A percentile compares a stretch with the other conserved stretches of the same genome.
Conservation (phyloP, 1,140 invertebrate species). For the Drosophila repleta region DNA sequence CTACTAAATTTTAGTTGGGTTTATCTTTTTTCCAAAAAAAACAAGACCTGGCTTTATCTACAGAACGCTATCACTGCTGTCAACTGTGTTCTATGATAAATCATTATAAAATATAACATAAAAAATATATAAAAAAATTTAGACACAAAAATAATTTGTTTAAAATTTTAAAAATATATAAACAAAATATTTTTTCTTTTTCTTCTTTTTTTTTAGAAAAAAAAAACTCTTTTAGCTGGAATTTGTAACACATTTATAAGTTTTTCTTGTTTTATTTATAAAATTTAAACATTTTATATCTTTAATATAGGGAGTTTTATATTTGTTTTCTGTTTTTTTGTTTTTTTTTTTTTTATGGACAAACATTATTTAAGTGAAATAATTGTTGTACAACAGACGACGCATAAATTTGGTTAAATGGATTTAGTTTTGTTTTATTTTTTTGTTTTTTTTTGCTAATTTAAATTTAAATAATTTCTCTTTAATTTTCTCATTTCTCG, state of each 20-base stretch:
- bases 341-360: slow-evolving; percentile 23
- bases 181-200: not conserved
- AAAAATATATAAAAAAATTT: not conserved
- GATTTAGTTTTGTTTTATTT: slow-evolving; percentile 17
- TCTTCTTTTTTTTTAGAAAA: not conserved
- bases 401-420: slow-evolving; percentile 39
- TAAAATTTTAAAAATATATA: too few species aligned
- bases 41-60: not conserved
- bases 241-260: slow-evolving; percentile 48
- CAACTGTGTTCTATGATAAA: too few species aligned
- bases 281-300: slow-evolving; percentile 48
- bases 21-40: not conserved
- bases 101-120: too few species aligned
- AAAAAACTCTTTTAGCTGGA: slow-evolving; percentile 3
- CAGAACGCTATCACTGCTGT: not conserved
- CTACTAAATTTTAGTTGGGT: not conserved
- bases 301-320: slow-evolving; percentile 24
- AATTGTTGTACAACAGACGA: slow-evolving; percentile 46
- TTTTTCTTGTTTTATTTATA: slow-evolving; percentile 33
- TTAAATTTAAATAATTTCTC: slow-evolving; percentile 47
- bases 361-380: slow-evolving; percentile 37
- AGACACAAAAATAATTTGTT: too few species aligned
- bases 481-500: slow-evolving; percentile 22
- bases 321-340: too few species aligned
- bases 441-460: slow-evolving; percentile 11